A percentile compares a stretch with the other conserved stretches of the same genome.
These are phyloP conservation scores for Pollenia griseotomentosa DNA, from an alignment of 2,888 invertebrate genomes.

Conservation along the genomic window DNA sequence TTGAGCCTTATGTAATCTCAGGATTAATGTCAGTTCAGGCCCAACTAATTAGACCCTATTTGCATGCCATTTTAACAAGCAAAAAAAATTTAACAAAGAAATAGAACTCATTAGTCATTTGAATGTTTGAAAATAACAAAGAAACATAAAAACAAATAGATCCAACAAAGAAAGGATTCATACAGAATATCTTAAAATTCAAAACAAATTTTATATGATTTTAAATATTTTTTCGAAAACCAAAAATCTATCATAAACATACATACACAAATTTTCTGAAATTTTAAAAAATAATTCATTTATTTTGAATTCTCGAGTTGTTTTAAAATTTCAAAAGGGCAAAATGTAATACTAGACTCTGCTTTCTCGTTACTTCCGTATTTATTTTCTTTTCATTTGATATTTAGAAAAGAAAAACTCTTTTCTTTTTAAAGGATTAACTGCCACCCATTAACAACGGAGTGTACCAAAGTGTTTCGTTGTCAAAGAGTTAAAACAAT, in stretches of 20 bases:
- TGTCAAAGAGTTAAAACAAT: slow-evolving; percentile 32
- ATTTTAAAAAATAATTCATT: slow-evolving; percentile 51
- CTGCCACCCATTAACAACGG: slow-evolving; percentile 17
- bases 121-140: slow-evolving; percentile 26
- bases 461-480: neutral
- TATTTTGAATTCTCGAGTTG: slow-evolving; percentile 21
- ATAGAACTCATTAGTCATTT: slow-evolving; percentile 37
- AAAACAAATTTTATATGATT: slow-evolving; percentile 14
- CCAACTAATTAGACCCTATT: slow-evolving; percentile 58
- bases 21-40: slow-evolving; percentile 66
- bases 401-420: neutral
- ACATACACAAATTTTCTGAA: too few relatives aligned
- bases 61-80: slow-evolving; percentile 34
- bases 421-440: slow-evolving; percentile 58
- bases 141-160: neutral
- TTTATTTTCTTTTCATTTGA: slow-evolving; percentile 7
- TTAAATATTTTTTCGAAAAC: neutral
- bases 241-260: too few relatives aligned
- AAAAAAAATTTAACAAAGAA: slow-evolving; percentile 22
- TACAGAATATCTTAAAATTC: neutral
- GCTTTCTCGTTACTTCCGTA: slow-evolving; percentile 45
- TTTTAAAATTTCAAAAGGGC: slow-evolving; percentile 10
- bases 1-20: slow-evolving; percentile 58
- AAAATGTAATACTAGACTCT: slow-evolving; percentile 5
- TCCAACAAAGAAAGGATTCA: neutral